Evolutionary conservation across 2,888 invertebrate genomes (phyloP).

Genomic region (Meganola albula): DNA sequence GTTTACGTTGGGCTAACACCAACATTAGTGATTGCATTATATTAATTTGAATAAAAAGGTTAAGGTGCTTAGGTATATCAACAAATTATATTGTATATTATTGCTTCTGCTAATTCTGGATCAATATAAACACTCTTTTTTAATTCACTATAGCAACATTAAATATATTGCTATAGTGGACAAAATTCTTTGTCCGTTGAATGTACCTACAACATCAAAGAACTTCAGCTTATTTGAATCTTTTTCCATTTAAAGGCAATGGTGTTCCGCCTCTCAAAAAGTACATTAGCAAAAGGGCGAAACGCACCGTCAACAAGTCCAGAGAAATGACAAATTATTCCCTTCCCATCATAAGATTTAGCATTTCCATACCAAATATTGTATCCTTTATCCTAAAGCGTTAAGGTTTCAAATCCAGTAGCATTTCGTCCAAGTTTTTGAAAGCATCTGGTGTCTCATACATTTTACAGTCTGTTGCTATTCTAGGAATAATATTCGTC

Average conservation of each 20-base stretch:
- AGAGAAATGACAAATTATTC: conserved; percentile 67
- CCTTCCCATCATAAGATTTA: conserved; percentile 34
- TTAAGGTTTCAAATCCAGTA: conserved; percentile 30
- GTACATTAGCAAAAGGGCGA: conserved; percentile 62
- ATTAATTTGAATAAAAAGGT: too few species aligned
- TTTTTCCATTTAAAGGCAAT: conserved; percentile 42
- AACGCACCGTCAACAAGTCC: conserved; percentile 63
- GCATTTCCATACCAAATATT: conserved; percentile 14
- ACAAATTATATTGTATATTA: too few species aligned
- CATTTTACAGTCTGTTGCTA: conserved; percentile 76
- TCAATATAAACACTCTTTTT: too few species aligned
- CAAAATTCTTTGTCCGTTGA: too few species aligned
- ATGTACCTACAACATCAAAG: conserved; percentile 46
- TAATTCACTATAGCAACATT: too few species aligned
- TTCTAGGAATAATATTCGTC: conserved; percentile 73
- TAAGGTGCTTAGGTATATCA: too few species aligned
- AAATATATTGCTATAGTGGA: too few species aligned
- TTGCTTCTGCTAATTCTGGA: too few species aligned
- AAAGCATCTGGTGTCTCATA: conserved; percentile 68
- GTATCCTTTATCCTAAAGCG: conserved; percentile 15
- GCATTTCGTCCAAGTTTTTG: conserved; percentile 45
- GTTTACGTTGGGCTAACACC: too few species aligned
- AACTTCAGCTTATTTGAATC: conserved; percentile 24
- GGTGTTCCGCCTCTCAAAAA: conserved; percentile 44
- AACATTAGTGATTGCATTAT: too few species aligned